phyloP scores from a whole-genome alignment of 2,797 vertebrate genomes.

The Xerus rutilus region DNA sequence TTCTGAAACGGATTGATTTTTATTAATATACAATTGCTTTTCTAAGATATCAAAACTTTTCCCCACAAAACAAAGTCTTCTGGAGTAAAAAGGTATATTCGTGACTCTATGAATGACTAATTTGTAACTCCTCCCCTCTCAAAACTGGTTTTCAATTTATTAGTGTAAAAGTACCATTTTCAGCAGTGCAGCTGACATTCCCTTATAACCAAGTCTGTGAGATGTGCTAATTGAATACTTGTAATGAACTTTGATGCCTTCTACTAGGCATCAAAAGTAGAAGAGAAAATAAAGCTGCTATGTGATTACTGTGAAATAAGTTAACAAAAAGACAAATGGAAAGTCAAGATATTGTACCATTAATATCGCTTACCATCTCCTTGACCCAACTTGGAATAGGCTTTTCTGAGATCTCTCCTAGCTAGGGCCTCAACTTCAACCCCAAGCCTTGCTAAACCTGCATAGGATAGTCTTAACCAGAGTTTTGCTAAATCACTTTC shows the following conservation, averaged over 20 bases:
- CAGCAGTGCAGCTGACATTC: neutral
- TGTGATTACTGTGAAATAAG: conserved; percentile 12
- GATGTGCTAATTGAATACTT: conserved; percentile 13
- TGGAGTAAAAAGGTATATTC: neutral
- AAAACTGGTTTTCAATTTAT: neutral
- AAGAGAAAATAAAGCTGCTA: neutral
- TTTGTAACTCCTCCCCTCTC: neutral
- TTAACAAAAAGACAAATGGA: neutral
- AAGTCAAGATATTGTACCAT: neutral
- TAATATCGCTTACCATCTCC: neutral
- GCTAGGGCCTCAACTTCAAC: neutral
- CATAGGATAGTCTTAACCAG: neutral
- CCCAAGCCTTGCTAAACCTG: too few species aligned
- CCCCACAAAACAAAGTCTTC: neutral
- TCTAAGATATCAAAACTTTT: neutral
- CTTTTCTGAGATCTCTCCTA: neutral
- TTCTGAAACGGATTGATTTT: neutral
- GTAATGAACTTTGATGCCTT: neutral
- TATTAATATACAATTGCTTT: neutral
- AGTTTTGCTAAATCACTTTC: neutral
- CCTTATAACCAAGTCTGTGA: neutral
- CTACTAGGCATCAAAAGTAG: neutral
- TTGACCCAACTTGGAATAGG: neutral
- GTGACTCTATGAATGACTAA: neutral
- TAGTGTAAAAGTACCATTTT: conserved; percentile 9